These are phyloP conservation scores for Polyergus mexicanus DNA, from an alignment of 1,140 invertebrate species.

Conservation along the genomic window DNA sequence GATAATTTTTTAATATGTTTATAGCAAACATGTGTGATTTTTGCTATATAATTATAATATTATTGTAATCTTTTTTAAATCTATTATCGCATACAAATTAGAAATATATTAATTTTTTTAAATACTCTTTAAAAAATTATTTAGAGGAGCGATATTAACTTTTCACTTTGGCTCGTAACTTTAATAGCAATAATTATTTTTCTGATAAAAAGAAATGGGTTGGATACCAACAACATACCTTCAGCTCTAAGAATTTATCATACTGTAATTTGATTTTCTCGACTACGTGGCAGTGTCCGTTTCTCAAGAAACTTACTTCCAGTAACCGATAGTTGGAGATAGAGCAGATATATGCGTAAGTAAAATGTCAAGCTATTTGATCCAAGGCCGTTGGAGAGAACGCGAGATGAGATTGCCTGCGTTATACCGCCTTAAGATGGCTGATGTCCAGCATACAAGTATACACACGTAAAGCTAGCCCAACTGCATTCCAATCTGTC, in stretches of 20 bases:
- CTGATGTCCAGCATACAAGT: constrained; percentile 56
- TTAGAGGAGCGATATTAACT: neutral
- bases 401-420: constrained; percentile 71
- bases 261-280: constrained; percentile 21
- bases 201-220: neutral
- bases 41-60: neutral
- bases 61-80: constrained; percentile 5
- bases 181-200: neutral
- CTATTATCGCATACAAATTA: neutral
- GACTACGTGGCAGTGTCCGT: constrained; percentile 26
- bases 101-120: neutral
- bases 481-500: constrained; percentile 76
- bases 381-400: constrained; percentile 78
- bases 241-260: neutral
- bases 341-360: constrained; percentile 75
- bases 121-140: no score
- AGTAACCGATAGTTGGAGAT: constrained; percentile 52
- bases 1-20: neutral
- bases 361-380: constrained; percentile 83
- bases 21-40: neutral
- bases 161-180: neutral
- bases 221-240: neutral
- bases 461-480: constrained; percentile 41
- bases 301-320: constrained; percentile 37
- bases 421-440: constrained; percentile 61